Evolutionary conservation across 2,888 invertebrate genomes (phyloP), one percentile per base, ranked within the genome.

Genomic region (Cetonia aurata): DNA sequence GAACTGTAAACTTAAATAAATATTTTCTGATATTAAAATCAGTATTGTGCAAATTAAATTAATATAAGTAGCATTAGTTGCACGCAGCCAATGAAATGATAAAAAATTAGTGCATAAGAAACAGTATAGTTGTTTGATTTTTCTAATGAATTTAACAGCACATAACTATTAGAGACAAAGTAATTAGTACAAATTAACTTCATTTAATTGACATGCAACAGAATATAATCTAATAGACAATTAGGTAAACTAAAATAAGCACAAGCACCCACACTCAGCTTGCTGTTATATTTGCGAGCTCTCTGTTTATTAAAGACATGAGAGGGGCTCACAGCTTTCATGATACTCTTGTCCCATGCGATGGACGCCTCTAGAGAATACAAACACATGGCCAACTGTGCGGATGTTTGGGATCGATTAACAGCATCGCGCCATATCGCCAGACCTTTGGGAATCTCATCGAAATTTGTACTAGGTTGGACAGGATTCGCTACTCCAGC

Each of bases 291-390:
- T 83, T 84, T 84, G 83, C 85, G 85, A 80, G 85, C 84, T 82
- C 83, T 84, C 83, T 83, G 82, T 82, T 83, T 81, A 82, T 83
- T 83, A 83, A 83, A 81, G 78, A 81, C 81, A 80, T 78, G 77
- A 77, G 80, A 79, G 76, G 79, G 83, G 92, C 95, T 91, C 89
- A 98, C 97, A 87, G 98, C 98, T 90, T 98, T 97, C 98, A 99
- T 98, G 82, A 98, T 95, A 87, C 97, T 97, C 87, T 98, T 97
- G 86, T 99, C 98, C 99, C 99, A 99, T 46, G 98, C 97, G 79
- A 99, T 95, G 82, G 93, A 94, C 1, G 93, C 92, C 83, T 98
- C 96, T 75, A 99, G 86, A 79, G 95, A 93, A 80, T 95, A 93
- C 71, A 96, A 88, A 77, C 95, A 92, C 91, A 96, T 92, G 19